Evolutionary conservation across 92 coral and sea anemone genomes (phyloP).

Genomic region (Actinernus sp.): DNA sequence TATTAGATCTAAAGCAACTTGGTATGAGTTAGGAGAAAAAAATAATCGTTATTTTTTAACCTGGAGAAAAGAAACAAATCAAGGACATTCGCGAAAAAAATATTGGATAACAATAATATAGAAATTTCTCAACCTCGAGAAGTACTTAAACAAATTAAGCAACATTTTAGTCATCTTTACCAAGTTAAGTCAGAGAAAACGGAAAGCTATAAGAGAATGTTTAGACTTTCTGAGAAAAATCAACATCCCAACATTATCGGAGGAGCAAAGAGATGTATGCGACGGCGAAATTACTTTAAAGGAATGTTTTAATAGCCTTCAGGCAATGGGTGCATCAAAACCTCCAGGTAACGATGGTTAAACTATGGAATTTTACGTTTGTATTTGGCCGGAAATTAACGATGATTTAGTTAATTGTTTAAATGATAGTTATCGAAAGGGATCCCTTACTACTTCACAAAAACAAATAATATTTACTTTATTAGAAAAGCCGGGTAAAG

Average conservation of each 20-base stretch:
- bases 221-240: background rate
- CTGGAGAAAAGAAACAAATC: slow-evolving; percentile 21
- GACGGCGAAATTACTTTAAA: background rate
- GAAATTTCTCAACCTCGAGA: background rate
- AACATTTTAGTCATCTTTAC: background rate
- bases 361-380: slow-evolving; percentile 9
- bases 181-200: background rate
- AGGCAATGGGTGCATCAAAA: slow-evolving; percentile 4
- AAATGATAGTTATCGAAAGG: no score
- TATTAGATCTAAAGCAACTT: slow-evolving; percentile 10
- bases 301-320: slow-evolving; percentile 18
- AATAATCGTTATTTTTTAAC: slow-evolving; percentile 13
- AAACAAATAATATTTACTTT: slow-evolving; percentile 5
- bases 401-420: slow-evolving; percentile 5
- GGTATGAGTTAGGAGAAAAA: slow-evolving; percentile 47
- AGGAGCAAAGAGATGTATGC: slow-evolving; percentile 1
- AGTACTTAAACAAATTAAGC: background rate
- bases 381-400: background rate
- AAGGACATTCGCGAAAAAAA: slow-evolving; percentile 6
- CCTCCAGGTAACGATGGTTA: slow-evolving; percentile 26
- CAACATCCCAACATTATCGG: background rate
- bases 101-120: background rate
- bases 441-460: background rate
- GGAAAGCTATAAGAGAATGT: background rate
- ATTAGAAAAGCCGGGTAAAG: slow-evolving; percentile 17